phyloP scores from a whole-genome alignment of 2,888 invertebrate genomes.

The Cantharis lateralis region DNA sequence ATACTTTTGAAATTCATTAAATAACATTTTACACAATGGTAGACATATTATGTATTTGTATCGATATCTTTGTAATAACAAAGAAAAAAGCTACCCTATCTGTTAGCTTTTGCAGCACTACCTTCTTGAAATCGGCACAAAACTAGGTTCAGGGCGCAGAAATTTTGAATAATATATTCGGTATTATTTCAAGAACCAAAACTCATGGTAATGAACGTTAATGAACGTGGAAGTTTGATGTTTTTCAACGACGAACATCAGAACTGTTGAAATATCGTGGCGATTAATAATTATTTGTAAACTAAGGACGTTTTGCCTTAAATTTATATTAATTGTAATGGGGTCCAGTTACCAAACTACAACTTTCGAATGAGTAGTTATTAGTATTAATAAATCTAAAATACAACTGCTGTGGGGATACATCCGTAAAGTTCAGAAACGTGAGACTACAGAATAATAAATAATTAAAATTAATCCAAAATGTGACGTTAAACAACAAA shows the following conservation, averaged over 20 bases:
- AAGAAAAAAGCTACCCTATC: background rate
- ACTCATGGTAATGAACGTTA: background rate
- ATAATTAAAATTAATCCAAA: conserved; percentile 23
- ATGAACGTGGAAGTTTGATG: background rate
- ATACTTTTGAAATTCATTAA: background rate
- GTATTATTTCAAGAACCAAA: background rate
- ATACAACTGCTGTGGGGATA: conserved; percentile 23
- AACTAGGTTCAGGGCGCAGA: background rate
- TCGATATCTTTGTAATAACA: background rate
- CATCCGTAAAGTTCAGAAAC: conserved; percentile 18
- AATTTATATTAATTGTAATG: conserved; percentile 1
- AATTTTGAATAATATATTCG: background rate
- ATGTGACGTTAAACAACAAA: background rate
- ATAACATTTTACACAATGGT: background rate
- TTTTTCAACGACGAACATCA: background rate
- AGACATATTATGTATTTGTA: background rate
- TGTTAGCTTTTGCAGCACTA: background rate
- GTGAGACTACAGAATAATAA: conserved; percentile 17
- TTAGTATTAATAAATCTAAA: conserved; percentile 23
- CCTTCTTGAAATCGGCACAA: background rate
- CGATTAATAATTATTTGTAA: background rate
- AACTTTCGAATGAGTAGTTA: conserved; percentile 12
- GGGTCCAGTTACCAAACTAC: background rate
- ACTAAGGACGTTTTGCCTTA: background rate
- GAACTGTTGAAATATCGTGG: background rate